Conservation (phyloP, 2,888 invertebrate genomes). For the Drosophila paucipuncta region DNA sequence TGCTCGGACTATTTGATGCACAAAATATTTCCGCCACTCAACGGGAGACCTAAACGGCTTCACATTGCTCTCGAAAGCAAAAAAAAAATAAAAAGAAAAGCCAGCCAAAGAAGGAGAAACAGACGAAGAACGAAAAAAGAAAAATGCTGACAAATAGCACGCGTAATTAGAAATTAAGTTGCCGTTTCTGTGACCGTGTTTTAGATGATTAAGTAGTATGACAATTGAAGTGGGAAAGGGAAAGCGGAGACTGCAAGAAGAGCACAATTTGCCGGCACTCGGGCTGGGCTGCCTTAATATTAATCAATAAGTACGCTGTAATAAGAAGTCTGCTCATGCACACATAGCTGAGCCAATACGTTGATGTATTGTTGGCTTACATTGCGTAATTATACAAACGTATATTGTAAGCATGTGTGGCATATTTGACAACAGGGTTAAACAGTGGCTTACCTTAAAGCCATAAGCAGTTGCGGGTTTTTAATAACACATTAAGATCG, state of each 20-base stretch:
- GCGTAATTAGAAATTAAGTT: slow-evolving; percentile 80
- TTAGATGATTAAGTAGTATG: slow-evolving; percentile 71
- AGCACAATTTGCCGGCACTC: neutral
- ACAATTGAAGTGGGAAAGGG: slow-evolving; percentile 58
- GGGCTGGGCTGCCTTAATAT: slow-evolving; percentile 3
- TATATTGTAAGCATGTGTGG: neutral
- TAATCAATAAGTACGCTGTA: slow-evolving; percentile 21
- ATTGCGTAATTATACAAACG: neutral
- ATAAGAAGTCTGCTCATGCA: neutral
- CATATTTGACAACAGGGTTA: neutral
- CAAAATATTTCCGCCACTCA: slow-evolving; percentile 78
- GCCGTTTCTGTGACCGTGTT: slow-evolving; percentile 44
- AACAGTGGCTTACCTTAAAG: neutral
- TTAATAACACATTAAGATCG: neutral
- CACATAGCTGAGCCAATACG: neutral
- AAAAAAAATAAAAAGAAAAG: slow-evolving; percentile 1
- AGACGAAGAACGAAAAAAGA: slow-evolving; percentile 1
- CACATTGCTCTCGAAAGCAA: slow-evolving; percentile 27
- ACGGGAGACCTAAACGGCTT: slow-evolving; percentile 47
- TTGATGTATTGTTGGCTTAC: neutral
- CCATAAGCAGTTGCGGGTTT: neutral
- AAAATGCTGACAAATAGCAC: slow-evolving; percentile 77
- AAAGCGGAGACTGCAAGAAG: slow-evolving; percentile 11
- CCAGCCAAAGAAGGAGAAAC: slow-evolving; percentile 6
- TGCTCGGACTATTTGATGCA: slow-evolving; percentile 76